Conservation (phyloP, 2,113 vertebrate species). For the Pogona vitticeps region DNA sequence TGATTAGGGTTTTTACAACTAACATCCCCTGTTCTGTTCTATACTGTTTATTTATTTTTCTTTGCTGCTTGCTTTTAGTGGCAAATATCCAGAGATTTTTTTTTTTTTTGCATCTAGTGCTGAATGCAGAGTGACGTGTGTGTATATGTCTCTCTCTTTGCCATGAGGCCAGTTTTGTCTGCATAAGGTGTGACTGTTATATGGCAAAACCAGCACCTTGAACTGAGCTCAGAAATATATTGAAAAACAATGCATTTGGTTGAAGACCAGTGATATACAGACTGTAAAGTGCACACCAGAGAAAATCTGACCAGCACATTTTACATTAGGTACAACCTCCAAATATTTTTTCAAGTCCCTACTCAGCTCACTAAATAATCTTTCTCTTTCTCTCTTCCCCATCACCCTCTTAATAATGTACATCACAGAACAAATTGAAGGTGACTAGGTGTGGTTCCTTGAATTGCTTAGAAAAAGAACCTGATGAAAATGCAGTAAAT, state of each 20-base stretch:
- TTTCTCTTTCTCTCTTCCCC: no score
- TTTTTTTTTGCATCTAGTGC: neutral
- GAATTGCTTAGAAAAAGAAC: neutral
- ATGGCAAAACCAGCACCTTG: no score
- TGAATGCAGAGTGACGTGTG: no score
- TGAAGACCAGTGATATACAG: no score
- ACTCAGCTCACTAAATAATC: neutral
- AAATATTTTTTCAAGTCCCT: neutral
- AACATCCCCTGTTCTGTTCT: neutral
- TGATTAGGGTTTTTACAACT: neutral
- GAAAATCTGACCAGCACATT: no score
- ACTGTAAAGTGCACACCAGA: no score
- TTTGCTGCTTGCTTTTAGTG: neutral
- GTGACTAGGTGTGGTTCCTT: neutral
- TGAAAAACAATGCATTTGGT: no score
- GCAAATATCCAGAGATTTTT: neutral
- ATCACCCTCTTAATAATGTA: neutral
- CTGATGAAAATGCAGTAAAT: neutral
- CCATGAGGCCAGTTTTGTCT: neutral
- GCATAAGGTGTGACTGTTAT: no score
- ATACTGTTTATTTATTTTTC: neutral
- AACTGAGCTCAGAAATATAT: no score
- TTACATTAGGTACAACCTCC: no score
- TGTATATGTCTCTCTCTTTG: no score
- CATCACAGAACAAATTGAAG: neutral